A percentile compares a stretch with the other conserved stretches of the same genome.
Evolutionary conservation across 2,113 vertebrate species (phyloP).

Genomic region (Centrocercus urophasianus): DNA sequence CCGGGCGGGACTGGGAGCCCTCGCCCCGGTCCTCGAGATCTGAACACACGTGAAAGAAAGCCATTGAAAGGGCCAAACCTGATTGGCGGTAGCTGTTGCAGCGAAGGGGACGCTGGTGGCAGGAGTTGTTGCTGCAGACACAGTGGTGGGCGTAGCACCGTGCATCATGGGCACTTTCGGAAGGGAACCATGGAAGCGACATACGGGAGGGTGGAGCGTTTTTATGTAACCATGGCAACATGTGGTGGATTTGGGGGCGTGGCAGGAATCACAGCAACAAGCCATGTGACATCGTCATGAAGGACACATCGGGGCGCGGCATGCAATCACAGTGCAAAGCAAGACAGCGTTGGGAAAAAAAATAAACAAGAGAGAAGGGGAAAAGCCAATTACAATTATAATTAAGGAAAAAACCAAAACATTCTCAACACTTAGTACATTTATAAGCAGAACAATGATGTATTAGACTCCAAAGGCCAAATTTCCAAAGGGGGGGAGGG

Average conservation of each 20-base stretch:
- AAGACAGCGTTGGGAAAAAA: conserved; percentile 79
- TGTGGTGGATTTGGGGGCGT: conserved; percentile 83
- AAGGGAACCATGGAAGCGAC: conserved; percentile 90
- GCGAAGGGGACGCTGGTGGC: conserved; percentile 96
- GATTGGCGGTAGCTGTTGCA: conserved; percentile 94
- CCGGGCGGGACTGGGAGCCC: background rate
- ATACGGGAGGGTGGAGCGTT: conserved; percentile 84
- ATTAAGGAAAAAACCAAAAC: conserved; percentile 84
- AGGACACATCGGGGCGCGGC: conserved; percentile 82
- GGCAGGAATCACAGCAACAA: conserved; percentile 87
- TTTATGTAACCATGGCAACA: conserved; percentile 90
- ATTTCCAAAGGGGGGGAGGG: conserved; percentile 67
- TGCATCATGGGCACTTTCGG: conserved; percentile 99
- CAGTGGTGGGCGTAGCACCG: conserved; percentile 96
- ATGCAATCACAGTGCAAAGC: conserved; percentile 87
- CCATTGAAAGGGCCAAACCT: conserved; percentile 95
- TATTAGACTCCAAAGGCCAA: conserved; percentile 69
- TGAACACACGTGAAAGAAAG: conserved; percentile 84
- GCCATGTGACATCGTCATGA: conserved; percentile 90
- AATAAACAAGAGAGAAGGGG: conserved; percentile 84
- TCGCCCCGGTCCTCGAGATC: conserved; percentile 51
- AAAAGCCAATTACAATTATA: conserved; percentile 90
- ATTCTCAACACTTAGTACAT: conserved; percentile 82
- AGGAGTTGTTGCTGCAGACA: conserved; percentile 96
- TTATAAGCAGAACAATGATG: conserved; percentile 80